Evolutionary conservation across 2,888 invertebrate species (phyloP).

Genomic region (Platerodrilus igneus): DNA sequence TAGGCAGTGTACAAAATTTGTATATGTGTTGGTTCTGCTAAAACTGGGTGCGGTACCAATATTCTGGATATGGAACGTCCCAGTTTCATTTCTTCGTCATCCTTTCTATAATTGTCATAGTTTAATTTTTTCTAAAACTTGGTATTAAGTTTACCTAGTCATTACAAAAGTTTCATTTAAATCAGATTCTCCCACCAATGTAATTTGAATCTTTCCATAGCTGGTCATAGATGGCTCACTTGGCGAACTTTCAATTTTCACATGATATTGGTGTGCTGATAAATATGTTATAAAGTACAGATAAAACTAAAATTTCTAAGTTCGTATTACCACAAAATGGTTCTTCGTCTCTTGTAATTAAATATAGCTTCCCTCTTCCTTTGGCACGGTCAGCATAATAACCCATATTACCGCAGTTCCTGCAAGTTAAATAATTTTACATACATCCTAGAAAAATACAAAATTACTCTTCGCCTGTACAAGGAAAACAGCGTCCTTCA

Average conservation of each 20-base stretch:
- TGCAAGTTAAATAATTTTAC: constrained; percentile 20
- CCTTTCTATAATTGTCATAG: constrained; percentile 62
- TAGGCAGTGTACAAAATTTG: constrained; percentile 82
- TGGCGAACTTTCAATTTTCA: constrained; percentile 73
- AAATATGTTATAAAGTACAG: constrained; percentile 8
- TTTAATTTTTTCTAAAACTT: background rate
- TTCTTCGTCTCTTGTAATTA: constrained; percentile 84
- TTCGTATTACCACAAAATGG: constrained; percentile 77
- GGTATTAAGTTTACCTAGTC: constrained; percentile 71
- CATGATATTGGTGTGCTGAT: constrained; percentile 80
- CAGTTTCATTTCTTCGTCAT: constrained; percentile 68
- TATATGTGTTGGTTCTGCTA: constrained; percentile 67
- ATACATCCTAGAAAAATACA: background rate
- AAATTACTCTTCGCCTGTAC: constrained; percentile 49
- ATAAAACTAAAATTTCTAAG: background rate
- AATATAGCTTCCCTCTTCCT: constrained; percentile 80
- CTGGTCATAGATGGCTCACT: constrained; percentile 62
- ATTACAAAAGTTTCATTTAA: constrained; percentile 86
- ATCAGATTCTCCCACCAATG: constrained; percentile 73
- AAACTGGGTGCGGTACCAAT: constrained; percentile 82
- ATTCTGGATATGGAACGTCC: constrained; percentile 74
- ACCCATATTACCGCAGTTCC: constrained; percentile 84
- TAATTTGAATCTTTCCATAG: constrained; percentile 75
- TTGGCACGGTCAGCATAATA: constrained; percentile 84
- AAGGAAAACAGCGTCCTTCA: constrained; percentile 72